A percentile compares a stretch with the other conserved stretches of the same genome.
Conservation (phyloP, 1,140 invertebrate species). For the Goniozus legneri region DNA sequence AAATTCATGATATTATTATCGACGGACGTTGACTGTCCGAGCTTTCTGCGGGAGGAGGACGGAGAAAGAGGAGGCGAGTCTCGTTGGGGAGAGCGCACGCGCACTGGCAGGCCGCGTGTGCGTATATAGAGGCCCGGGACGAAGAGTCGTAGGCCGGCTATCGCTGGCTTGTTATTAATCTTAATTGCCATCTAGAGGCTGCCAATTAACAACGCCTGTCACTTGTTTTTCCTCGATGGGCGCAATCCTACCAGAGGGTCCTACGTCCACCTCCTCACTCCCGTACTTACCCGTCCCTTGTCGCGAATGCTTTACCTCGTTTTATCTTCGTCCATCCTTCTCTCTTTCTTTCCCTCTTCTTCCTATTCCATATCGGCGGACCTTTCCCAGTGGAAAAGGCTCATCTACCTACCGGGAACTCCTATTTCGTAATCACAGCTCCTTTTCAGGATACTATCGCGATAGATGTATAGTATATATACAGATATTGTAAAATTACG, state of each 20-base stretch:
- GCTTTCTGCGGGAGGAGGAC: slow-evolving; percentile 5
- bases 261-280: background rate
- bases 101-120: background rate
- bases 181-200: slow-evolving; percentile 49
- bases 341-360: slow-evolving; percentile 8
- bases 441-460: no score
- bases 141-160: slow-evolving; percentile 20
- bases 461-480: no score
- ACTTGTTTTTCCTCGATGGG: slow-evolving; percentile 26
- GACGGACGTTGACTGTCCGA: slow-evolving; percentile 1
- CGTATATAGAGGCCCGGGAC: background rate
- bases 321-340: background rate
- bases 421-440: no score
- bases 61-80: no score
- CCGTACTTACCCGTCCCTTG: no score
- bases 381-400: no score
- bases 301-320: no score
- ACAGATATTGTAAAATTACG: no score
- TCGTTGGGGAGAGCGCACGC: no score
- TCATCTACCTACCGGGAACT: no score
- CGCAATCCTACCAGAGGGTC: slow-evolving; percentile 14
- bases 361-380: no score
- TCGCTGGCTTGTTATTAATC: slow-evolving; percentile 44
- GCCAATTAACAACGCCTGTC: slow-evolving; percentile 51
- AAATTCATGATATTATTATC: slow-evolving; percentile 11